Base-by-base conservation (phyloP, 1,140 invertebrate species). In the Penaeus vannamei region DNA sequence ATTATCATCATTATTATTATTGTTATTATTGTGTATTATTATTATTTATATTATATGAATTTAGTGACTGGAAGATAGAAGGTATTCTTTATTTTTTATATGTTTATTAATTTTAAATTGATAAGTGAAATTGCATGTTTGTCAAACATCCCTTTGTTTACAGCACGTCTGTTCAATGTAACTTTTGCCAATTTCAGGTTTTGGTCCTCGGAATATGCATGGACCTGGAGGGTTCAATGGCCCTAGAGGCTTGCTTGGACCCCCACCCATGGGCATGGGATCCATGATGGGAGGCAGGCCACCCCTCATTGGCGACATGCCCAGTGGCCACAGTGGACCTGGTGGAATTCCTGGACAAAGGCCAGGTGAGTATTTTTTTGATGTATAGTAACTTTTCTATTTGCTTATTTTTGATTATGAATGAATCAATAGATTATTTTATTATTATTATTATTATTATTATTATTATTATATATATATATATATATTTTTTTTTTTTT, bases 261-360 rank as follows among this genome's bases (percentile, higher is more conserved):
- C 87, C 64, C 87, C 87, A 20, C 87, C 87, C 20, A 89, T 89
- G 82, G 59, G 59, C 32, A 61, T 89, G 46, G 87, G 87, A 23
- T 85, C 87, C 1, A 36, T 89, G 53, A 53, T 89, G 81, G 87
- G 87, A 2, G 83, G 60, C 32, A 46, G 87, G 46, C 87, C 87
- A 17, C 87, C 87, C 14, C 82, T 89, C 14, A 84, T 89, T 69
- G 87, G 87, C 14, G 87, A 89, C 17, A 84, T 89, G 66, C 82
- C 82, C 14, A 69, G 87, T 10, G 81, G 86, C 17, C 72, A 29
- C 29, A 76, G 42, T 17, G 82, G 87, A 32, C 87, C 87, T n/a
- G 87, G 87, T 12, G 87, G 87, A 32, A 84, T 89, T 82, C 82
- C 82, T 22, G 82, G 82, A 26, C 87, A 77, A 53, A 46, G 87